Conservation (phyloP, 2,888 invertebrate genomes). For the Tiphia femorata region DNA sequence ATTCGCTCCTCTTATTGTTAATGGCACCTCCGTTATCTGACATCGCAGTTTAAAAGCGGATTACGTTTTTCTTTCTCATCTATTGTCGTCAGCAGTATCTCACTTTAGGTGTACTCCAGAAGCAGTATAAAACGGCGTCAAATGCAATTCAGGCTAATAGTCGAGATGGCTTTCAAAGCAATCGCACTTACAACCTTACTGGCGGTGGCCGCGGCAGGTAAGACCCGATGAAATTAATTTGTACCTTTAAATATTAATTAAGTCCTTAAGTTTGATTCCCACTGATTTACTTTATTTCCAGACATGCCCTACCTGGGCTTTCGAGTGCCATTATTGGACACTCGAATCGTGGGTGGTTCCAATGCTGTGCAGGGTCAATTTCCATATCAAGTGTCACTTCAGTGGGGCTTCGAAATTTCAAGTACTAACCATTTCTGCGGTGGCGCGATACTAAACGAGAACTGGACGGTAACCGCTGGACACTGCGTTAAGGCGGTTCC, state of each 20-base stretch:
- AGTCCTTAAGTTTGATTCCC: no score
- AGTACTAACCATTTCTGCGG: conserved; percentile 67
- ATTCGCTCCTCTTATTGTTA: neutral
- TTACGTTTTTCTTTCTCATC: conserved; percentile 14
- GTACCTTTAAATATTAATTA: neutral
- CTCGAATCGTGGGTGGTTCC: conserved; percentile 46
- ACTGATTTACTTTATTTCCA: no score
- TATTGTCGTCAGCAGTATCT: conserved; percentile 12
- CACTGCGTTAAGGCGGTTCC: conserved; percentile 62
- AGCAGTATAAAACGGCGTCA: conserved; percentile 22
- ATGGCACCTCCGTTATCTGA: conserved; percentile 24
- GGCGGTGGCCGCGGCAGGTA: conserved; percentile 37
- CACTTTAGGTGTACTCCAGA: neutral
- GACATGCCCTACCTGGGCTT: conserved; percentile 32
- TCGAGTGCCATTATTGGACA: conserved; percentile 14
- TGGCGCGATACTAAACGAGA: conserved; percentile 64
- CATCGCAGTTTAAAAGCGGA: neutral
- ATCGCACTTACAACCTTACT: conserved; percentile 30
- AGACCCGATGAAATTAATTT: no score
- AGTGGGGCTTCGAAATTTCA: conserved; percentile 49
- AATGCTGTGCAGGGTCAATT: conserved; percentile 64
- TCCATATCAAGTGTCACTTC: conserved; percentile 69
- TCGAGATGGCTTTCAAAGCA: conserved; percentile 40
- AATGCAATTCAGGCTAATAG: conserved; percentile 5
- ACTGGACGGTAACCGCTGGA: conserved; percentile 69